These are phyloP conservation scores for Harpagifer antarcticus DNA, from an alignment of 2,797 vertebrate genomes.

Conservation along the genomic window DNA sequence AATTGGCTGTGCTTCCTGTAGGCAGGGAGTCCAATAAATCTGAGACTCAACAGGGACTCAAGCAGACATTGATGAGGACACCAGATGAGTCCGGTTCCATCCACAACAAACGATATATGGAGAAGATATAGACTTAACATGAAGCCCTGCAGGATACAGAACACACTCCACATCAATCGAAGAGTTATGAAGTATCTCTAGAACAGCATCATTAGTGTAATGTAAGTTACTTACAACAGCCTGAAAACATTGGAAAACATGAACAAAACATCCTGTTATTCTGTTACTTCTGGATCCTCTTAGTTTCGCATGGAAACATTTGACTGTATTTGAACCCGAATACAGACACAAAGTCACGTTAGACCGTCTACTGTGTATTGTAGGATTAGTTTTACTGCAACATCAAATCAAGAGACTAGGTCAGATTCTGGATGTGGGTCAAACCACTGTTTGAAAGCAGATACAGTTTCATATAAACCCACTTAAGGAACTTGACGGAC, in stretches of 20 bases:
- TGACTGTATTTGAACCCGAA: slow-evolving; percentile 10
- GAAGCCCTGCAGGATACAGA: slow-evolving; percentile 29
- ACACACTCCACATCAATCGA: slow-evolving; percentile 14
- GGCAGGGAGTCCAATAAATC: slow-evolving; percentile 71
- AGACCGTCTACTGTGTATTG: slow-evolving; percentile 18
- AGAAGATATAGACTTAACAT: slow-evolving; percentile 35
- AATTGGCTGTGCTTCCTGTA: slow-evolving; percentile 75
- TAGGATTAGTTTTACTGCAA: slow-evolving; percentile 40
- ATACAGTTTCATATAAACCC: slow-evolving; percentile 67
- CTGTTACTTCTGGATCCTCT: background rate
- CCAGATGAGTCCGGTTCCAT: slow-evolving; percentile 70
- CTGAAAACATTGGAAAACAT: slow-evolving; percentile 7
- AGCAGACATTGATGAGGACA: slow-evolving; percentile 74
- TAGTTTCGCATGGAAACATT: slow-evolving; percentile 16
- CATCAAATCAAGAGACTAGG: slow-evolving; percentile 49
- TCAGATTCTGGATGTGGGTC: slow-evolving; percentile 63
- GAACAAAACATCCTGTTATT: slow-evolving; percentile 18
- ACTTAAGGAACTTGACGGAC: slow-evolving; percentile 65
- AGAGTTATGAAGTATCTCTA: slow-evolving; percentile 1
- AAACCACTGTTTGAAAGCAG: slow-evolving; percentile 70
- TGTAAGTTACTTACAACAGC: background rate
- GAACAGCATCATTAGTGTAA: background rate
- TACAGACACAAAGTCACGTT: slow-evolving; percentile 25
- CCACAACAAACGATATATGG: slow-evolving; percentile 38
- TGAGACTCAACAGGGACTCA: slow-evolving; percentile 63